Evolutionary conservation across 1,140 invertebrate species (phyloP).

Genomic region (Bicyclus anynana): DNA sequence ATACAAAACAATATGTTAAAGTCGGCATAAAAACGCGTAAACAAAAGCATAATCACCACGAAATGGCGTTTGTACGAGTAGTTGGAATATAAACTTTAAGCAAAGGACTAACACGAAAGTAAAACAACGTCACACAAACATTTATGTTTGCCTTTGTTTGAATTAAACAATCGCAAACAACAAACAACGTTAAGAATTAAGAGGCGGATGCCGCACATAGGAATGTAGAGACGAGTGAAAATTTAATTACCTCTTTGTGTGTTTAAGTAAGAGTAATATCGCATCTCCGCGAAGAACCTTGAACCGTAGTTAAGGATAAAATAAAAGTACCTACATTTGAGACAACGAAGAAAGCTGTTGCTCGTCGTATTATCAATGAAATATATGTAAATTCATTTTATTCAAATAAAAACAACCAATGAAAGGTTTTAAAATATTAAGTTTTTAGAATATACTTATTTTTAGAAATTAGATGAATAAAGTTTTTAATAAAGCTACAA

Average conservation of each 20-base stretch:
- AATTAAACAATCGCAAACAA: slow-evolving; percentile 30
- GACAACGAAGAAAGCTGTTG: no score
- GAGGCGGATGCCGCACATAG: slow-evolving; percentile 23
- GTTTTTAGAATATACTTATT: no score
- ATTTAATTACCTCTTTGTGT: slow-evolving; percentile 13
- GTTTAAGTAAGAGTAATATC: neutral
- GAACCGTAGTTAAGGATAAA: no score
- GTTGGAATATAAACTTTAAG: slow-evolving; percentile 29
- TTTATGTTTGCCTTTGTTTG: slow-evolving; percentile 21
- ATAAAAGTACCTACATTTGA: no score
- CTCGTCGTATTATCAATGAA: no score
- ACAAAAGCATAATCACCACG: slow-evolving; percentile 10
- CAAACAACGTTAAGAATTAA: slow-evolving; percentile 36
- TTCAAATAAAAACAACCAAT: no score
- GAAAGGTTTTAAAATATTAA: no score
- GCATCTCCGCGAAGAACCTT: neutral
- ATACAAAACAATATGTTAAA: no score
- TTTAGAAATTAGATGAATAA: no score
- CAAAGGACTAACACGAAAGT: slow-evolving; percentile 32
- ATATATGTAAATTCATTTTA: no score
- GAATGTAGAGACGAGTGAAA: slow-evolving; percentile 20
- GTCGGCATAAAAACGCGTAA: neutral
- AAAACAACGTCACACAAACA: slow-evolving; percentile 30
- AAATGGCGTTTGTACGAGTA: slow-evolving; percentile 1
- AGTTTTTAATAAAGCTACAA: no score